These are phyloP conservation scores for Amblyteles armatorius DNA, from an alignment of 2,888 invertebrate genomes.

Conservation along the genomic window DNA sequence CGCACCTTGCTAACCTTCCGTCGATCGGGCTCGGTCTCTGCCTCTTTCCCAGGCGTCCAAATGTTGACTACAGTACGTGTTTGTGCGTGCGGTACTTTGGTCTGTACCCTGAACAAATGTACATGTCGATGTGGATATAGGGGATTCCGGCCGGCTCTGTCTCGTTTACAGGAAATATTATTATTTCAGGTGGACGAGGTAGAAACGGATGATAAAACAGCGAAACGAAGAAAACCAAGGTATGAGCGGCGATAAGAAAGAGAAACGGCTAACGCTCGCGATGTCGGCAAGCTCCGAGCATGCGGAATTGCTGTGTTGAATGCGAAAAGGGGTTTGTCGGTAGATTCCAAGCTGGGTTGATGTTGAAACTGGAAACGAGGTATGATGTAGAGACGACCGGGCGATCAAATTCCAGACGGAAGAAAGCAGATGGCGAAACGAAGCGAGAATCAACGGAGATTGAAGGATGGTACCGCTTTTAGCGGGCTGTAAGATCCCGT, in stretches of 20 bases:
- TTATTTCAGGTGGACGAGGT: slow-evolving; percentile 45
- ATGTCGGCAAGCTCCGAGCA: slow-evolving; percentile 15
- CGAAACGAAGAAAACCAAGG: slow-evolving; percentile 42
- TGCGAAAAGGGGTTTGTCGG: slow-evolving; percentile 38
- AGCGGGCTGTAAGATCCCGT: slow-evolving; percentile 48
- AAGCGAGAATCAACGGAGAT: slow-evolving; percentile 67
- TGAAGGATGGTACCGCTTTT: slow-evolving; percentile 48
- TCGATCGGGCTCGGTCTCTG: neutral
- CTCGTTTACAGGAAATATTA: slow-evolving; percentile 48
- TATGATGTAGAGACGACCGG: slow-evolving; percentile 46
- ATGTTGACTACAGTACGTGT: neutral
- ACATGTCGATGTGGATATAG: neutral
- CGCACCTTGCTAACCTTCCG: slow-evolving; percentile 28
- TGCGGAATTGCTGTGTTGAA: neutral
- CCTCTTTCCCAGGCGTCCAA: neutral
- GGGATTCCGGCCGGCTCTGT: neutral
- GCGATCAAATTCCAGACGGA: slow-evolving; percentile 67
- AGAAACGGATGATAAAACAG: slow-evolving; percentile 41
- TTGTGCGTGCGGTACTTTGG: neutral
- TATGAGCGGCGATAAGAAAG: slow-evolving; percentile 38
- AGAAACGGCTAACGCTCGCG: slow-evolving; percentile 38
- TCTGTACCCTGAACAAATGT: neutral
- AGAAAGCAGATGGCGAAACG: slow-evolving; percentile 67
- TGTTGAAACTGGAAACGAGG: slow-evolving; percentile 59
- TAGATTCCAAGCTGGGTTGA: slow-evolving; percentile 47